Evolutionary conservation across 2,797 vertebrate species (phyloP), one percentile per base, ranked within the genome.

Genomic region (Coregonus sp.): DNA sequence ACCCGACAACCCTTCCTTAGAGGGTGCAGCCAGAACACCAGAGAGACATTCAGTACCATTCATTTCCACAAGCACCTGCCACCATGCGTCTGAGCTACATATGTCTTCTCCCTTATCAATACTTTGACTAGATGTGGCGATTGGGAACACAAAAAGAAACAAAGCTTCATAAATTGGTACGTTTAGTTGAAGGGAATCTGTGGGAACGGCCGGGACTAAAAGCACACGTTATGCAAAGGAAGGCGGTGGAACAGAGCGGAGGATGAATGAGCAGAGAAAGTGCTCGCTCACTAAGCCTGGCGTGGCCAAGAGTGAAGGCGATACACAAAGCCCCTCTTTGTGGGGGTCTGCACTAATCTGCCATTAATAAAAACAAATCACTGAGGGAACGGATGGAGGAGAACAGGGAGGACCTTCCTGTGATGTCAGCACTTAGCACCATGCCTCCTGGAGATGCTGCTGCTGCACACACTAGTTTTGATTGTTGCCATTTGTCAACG

Each of bases 241-340:
- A 91, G 92, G 91, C 89, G 81, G 81, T 1, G 15, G 31, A 31
- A 31, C 86, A 83, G 91, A 93, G 92, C 86, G 83, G 91, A 94
- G 91, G 88, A 92, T 94, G 93, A 94, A 92, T 94, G 90, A 93
- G 92, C 2, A 82, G 90, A 95, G 94, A 94, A 94, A 95, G 93
- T 93, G 92, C 91, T 92, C 89, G 90, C 91, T 94, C 92, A 92
- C 94, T 93, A 90, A 92, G 93, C 93, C 92, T 92, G 91, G 93
- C 94, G 94, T 94, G 94, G 94, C 93, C 94, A 94, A 93, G 92
- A 94, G 92, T 89, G 88, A 93, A 92, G 93, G 91, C 89, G 85
- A 86, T 77, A 93, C 89, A 95, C 94, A 95, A 94, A 94, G 94
- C 85, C 89, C 88, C 94, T 94, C 95, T 95, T 94, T 95, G 83